Percentiles rank a stretch among this genome's conserved stretches.
Conservation (phyloP, 2,797 vertebrate genomes). For the Gymnoscopelus microlampas region DNA sequence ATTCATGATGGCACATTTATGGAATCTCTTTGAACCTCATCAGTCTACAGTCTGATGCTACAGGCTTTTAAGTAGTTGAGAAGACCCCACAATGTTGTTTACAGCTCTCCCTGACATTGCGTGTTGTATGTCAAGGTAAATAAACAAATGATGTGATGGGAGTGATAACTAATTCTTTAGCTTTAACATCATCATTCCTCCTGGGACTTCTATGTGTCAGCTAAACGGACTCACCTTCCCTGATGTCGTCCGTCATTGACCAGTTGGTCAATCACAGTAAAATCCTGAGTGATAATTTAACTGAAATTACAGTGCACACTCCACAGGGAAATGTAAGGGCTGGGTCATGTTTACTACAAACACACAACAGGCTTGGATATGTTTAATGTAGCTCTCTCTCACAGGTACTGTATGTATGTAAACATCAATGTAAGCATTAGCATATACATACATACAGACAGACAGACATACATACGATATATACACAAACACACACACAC, state of each 20-base stretch:
- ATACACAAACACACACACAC: background rate
- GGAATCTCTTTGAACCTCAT: slow-evolving; percentile 69
- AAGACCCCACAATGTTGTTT: background rate
- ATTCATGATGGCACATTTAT: slow-evolving; percentile 66
- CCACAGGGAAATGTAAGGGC: slow-evolving; percentile 50
- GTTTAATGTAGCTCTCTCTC: slow-evolving; percentile 35
- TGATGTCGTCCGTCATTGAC: slow-evolving; percentile 45
- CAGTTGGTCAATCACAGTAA: slow-evolving; percentile 50
- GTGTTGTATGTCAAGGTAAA: background rate
- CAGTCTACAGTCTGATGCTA: slow-evolving; percentile 2
- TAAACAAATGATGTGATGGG: no score
- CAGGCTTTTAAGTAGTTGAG: background rate
- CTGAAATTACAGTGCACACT: slow-evolving; percentile 12
- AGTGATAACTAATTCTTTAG: no score
- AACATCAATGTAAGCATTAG: no score
- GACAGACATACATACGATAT: slow-evolving; percentile 4
- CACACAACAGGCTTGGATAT: slow-evolving; percentile 35
- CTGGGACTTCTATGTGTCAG: no score
- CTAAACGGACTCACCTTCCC: background rate
- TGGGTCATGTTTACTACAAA: slow-evolving; percentile 56
- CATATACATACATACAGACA: background rate
- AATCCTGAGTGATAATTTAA: no score
- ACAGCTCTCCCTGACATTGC: background rate
- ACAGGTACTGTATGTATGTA: background rate
- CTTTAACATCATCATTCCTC: no score